Percentiles rank a stretch among this genome's conserved stretches.
Evolutionary conservation across 2,113 vertebrate genomes (phyloP).

Genomic region (Hemibagrus wyckioides): DNA sequence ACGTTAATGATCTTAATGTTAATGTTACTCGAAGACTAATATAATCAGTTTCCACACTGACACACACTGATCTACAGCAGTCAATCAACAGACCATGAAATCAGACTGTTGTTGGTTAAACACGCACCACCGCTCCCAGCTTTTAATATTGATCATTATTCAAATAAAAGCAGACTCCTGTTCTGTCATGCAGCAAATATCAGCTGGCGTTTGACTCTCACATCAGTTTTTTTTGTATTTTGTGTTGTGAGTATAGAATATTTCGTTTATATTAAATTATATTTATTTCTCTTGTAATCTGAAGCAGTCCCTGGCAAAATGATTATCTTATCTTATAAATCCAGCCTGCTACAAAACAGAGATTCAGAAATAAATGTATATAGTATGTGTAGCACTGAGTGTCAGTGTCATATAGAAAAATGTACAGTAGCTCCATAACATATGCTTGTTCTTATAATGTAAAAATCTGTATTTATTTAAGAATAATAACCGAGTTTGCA

Average conservation of each 20-base stretch:
- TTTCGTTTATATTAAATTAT: too few species aligned
- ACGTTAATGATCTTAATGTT: not conserved
- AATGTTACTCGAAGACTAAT: not conserved
- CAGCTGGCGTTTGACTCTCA: not conserved
- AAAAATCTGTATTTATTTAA: too few species aligned
- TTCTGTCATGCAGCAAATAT: not conserved
- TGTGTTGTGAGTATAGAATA: too few species aligned
- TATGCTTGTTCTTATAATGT: too few species aligned
- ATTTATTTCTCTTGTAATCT: too few species aligned
- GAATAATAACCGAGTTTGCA: too few species aligned
- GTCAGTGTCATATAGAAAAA: too few species aligned
- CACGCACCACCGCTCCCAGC: not conserved
- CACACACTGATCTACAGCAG: not conserved
- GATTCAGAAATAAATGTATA: not conserved
- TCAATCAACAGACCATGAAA: not conserved
- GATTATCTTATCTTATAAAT: too few species aligned
- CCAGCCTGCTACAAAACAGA: not conserved
- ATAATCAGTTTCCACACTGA: not conserved
- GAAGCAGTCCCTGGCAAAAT: too few species aligned
- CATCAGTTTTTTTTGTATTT: too few species aligned
- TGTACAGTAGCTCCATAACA: too few species aligned
- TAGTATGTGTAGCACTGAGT: too few species aligned
- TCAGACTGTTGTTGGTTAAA: not conserved
- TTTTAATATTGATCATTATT: not conserved
- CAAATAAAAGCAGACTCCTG: not conserved